A percentile compares a stretch with the other conserved stretches of the same genome.
These are phyloP conservation scores for Otolemur crassicaudatus DNA, from an alignment of 2,797 vertebrate genomes.

Conservation along the genomic window DNA sequence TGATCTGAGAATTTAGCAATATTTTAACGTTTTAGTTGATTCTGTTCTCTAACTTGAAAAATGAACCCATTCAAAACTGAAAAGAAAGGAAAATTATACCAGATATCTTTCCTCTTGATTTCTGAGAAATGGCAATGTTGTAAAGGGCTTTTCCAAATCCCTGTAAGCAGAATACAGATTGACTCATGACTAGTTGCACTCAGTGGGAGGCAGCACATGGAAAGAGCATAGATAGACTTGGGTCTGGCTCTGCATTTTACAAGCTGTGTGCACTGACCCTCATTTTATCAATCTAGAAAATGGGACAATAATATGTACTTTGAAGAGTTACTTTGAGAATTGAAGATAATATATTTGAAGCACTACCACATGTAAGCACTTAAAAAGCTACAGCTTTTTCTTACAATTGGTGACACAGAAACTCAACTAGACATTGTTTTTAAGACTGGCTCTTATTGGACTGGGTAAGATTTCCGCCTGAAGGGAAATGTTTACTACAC, in stretches of 20 bases:
- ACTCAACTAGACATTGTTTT: background rate
- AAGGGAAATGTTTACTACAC: background rate
- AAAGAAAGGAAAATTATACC: background rate
- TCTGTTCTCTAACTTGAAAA: constrained; percentile 55
- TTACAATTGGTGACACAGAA: background rate
- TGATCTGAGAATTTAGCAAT: constrained; percentile 20
- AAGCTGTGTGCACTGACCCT: background rate
- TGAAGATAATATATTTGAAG: constrained; percentile 32
- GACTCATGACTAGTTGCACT: constrained; percentile 69
- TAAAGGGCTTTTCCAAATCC: constrained; percentile 32
- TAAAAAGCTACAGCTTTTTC: constrained; percentile 25
- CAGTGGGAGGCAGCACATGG: background rate
- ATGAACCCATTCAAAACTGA: constrained; percentile 40
- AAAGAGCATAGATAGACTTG: background rate
- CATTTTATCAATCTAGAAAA: constrained; percentile 53
- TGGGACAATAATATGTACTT: constrained; percentile 15
- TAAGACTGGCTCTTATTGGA: background rate
- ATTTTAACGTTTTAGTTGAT: constrained; percentile 49
- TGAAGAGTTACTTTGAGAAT: constrained; percentile 34
- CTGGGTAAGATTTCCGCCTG: background rate
- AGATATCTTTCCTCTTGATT: background rate
- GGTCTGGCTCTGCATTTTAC: background rate
- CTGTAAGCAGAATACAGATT: constrained; percentile 57
- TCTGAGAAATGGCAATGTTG: constrained; percentile 26
- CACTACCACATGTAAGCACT: background rate